Evolutionary conservation across 2,797 vertebrate genomes (phyloP), one percentile per base, ranked within the genome.

Genomic region (Enteromius anoplus): DNA sequence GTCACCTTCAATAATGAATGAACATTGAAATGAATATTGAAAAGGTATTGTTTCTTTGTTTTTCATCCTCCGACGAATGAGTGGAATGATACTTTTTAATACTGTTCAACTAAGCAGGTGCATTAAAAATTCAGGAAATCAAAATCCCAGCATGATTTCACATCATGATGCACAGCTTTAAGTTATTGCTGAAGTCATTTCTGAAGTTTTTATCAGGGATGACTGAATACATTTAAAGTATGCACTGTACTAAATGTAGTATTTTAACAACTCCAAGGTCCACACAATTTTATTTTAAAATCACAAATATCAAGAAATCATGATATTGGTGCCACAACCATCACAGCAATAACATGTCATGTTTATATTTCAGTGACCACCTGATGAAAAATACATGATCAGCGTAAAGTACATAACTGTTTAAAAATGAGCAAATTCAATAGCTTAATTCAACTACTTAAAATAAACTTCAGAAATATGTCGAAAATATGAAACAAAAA

Each of bases 11-110:
- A 75, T 51, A 51, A 75, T 75, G 7, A 40, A 75, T 75, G 51
- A 75, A 34, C 15, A 42, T 40, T 70, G 23, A 73, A 49, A 73
- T 32, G 3, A 55, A 71, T 82, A 65, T 65, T 53, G 42, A 82
- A 75, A 15, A 65, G 32, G 21, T 40, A n/a, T 29, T 75, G 21
- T 65, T 53, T 29, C n/a, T 29, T 65, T 73, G 58, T 23, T 65
- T 65, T 34, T 62, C 51, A 69, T 42, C 14, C 23, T 10, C 45
- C 19, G 69, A 17, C 2, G 3, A 40, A 34, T 0, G n/a, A 42
- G 42, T 6, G 8, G 21, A 21, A 12, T 8, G 12, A 37, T 51
- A 29, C 17, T 72, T 51, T 34, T 60, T 42, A 2, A 55, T 42
- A 23, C 23, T 23, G 21, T 70, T 26, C 2, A 47, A 23, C n/a